Evolutionary conservation across 1,140 invertebrate genomes (phyloP), one percentile per base, ranked within the genome.

Genomic region (Sitodiplosis mosellana): DNA sequence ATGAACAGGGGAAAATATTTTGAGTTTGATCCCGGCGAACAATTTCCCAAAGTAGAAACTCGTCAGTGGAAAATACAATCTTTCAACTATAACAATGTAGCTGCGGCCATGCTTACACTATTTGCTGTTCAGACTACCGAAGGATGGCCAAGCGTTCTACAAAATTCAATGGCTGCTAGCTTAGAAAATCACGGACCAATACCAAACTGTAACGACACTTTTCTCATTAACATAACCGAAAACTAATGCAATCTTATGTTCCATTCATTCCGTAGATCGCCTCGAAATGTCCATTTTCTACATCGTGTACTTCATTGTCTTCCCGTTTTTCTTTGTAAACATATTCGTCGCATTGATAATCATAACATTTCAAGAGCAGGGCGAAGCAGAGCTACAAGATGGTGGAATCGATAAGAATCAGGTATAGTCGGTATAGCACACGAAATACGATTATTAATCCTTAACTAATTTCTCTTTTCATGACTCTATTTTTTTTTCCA

Each of bases 311-410:
- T 99, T 99, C 77, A 92, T 99, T 72, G 95, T 99, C 62, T 99
- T 99, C 82, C 95, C 95, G 63, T 99, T 99, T 78, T 99, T 99
- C 87, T 99, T 99, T 75, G 96, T 99, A 65, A 99, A 99, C 77
- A 99, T 99, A 75, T 99, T 99, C 81, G 95, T 99, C 67, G 95
- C 96, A 74, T 86, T 99, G 76, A 99, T 99, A 71, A 99, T 99
- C 74, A 99, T 99, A 69, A 99, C 96, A 53, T 99, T 99, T 76
- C 96, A 99, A 85, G 95, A 98, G 71, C 95, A 99, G 75, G 95
- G 95, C 69, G 94, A 99, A 75, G 93, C 93, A 53, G 96, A 99
- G 69, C 76, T 99, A 48, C 89, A 94, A 69, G 94, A 99, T 70
- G 93, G 92, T 63, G 94, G 99, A 78, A 87, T 99, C 58, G 95